Evolutionary conservation across 2,113 vertebrate species (phyloP).

Genomic region (Sciurus niger): DNA sequence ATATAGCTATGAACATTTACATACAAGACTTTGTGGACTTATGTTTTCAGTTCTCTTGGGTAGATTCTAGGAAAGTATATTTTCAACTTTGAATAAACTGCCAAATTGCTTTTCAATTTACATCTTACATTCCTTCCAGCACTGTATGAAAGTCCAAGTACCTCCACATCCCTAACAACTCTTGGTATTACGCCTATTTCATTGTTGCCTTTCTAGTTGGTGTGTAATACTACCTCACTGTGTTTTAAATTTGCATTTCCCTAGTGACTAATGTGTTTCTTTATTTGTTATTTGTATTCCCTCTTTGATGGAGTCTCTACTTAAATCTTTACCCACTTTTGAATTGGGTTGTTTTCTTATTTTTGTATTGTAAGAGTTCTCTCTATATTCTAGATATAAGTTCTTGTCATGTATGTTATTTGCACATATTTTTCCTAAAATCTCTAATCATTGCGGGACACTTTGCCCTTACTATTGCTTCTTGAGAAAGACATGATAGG

Average conservation of each 20-base stretch:
- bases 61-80: conserved; percentile 4
- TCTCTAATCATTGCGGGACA: not conserved
- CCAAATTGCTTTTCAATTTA: not conserved
- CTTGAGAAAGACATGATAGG: not conserved
- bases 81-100: conserved; percentile 43
- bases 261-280: not conserved
- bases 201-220: not conserved
- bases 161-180: not conserved
- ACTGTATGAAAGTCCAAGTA: not conserved
- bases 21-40: not conserved
- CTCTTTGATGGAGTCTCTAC: not conserved
- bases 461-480: not conserved
- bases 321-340: not conserved
- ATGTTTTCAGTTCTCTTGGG: not conserved
- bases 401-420: not conserved
- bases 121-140: not conserved
- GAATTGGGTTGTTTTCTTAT: not conserved
- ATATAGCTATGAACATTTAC: not conserved
- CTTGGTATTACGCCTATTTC: not conserved
- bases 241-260: not conserved
- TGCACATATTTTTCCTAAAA: not conserved
- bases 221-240: not conserved
- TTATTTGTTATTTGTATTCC: not conserved
- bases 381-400: not conserved
- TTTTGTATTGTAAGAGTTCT: not conserved